phyloP scores from a whole-genome alignment of 2,113 vertebrate genomes.

The Cygnus buccinator region DNA sequence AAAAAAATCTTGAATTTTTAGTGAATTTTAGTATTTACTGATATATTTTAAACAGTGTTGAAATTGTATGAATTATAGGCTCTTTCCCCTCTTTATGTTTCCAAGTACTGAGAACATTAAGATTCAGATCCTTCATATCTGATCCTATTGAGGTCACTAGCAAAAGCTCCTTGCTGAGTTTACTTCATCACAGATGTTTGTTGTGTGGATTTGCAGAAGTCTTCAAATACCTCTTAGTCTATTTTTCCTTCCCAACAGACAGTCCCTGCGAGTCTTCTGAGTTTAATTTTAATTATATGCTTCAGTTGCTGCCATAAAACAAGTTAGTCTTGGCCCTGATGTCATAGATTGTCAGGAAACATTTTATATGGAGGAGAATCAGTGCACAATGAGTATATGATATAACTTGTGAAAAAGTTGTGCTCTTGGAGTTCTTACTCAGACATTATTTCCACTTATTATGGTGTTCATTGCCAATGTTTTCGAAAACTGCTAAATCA shows the following conservation, averaged over 20 bases:
- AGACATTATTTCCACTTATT: not conserved
- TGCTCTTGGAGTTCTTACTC: conserved; percentile 24
- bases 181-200: conserved; percentile 13
- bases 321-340: conserved; percentile 26
- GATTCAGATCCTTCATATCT: not conserved
- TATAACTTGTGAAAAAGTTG: not conserved
- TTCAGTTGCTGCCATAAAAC: conserved; percentile 31
- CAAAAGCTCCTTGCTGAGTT: conserved; percentile 16
- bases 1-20: not conserved
- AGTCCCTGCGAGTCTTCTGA: conserved; percentile 3
- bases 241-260: conserved; percentile 24
- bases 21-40: not conserved
- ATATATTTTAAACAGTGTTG: not conserved
- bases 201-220: conserved; percentile 8
- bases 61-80: not conserved
- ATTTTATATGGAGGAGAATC: not conserved
- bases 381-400: not conserved
- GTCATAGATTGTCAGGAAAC: conserved; percentile 22
- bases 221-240: conserved; percentile 27
- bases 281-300: conserved; percentile 41
- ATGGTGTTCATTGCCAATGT: not conserved
- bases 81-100: not conserved
- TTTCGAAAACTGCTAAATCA: conserved; percentile 9
- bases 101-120: not conserved
- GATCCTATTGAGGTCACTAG: not conserved